Conservation (phyloP, 2,888 invertebrate genomes). For the Omphaloscelis lunosa region DNA sequence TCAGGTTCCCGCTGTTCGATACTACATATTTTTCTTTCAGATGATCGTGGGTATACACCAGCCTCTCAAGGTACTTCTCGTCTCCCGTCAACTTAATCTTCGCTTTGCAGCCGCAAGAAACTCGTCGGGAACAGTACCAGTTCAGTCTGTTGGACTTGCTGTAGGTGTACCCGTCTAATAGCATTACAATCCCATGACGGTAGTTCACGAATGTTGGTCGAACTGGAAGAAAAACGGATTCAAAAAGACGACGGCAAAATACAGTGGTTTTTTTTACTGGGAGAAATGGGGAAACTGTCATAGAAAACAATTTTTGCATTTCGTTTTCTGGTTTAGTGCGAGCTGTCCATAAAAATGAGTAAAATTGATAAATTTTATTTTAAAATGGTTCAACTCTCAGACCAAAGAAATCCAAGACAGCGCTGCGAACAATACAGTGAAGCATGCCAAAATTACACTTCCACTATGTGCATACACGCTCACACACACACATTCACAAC, state of each 20-base stretch:
- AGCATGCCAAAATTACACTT: no score
- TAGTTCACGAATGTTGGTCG: constrained; percentile 55
- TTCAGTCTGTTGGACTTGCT: constrained; percentile 56
- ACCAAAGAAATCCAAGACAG: no score
- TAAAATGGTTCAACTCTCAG: no score
- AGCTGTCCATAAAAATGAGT: neutral
- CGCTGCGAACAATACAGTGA: no score
- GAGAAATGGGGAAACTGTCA: neutral
- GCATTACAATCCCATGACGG: constrained; percentile 62
- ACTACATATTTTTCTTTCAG: constrained; percentile 48
- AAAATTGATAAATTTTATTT: neutral
- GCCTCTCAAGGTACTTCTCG: constrained; percentile 52
- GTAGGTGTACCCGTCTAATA: constrained; percentile 68
- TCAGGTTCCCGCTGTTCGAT: constrained; percentile 43
- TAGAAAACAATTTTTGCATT: neutral
- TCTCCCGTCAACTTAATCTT: constrained; percentile 62
- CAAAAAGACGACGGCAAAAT: neutral
- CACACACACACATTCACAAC: no score
- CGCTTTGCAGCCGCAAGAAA: constrained; percentile 63
- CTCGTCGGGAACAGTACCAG: constrained; percentile 69
- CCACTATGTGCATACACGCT: no score
- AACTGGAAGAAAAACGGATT: constrained; percentile 28
- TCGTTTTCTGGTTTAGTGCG: neutral
- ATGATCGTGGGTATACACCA: constrained; percentile 53
- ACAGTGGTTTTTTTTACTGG: neutral